Evolutionary conservation across 2,113 vertebrate species (phyloP), one percentile per base, ranked within the genome.

Genomic region (Aldabrachelys gigantea): DNA sequence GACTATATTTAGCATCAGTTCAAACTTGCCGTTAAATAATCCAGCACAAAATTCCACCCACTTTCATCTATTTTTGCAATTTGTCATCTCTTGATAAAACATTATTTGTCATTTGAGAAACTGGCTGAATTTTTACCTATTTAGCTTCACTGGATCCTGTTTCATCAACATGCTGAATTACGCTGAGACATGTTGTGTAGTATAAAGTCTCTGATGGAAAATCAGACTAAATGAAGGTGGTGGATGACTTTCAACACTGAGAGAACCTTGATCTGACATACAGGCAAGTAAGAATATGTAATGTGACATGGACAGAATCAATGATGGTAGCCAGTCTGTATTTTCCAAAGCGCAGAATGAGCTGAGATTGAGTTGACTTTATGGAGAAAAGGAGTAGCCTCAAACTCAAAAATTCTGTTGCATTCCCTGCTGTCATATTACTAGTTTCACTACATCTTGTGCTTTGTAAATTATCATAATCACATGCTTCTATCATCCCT

Each of bases 141-240:
- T 62, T 87, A 82, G 8, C 78, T 92, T 80, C 80, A 41, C 9
- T 85, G 90, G 92, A 95, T 96, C 83, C 53, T 94, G 65, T 97
- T 97, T 95, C 92, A 85, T 93, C 85, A 87, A 56, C 82, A 95
- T 53, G 78, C 54, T 19, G 86, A 53, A 19, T 14, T 65, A 41
- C 14, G 19, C 3, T 12, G 3, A 53, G 82, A 53, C 3, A 17
- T 31, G 22, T 1, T 25, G 24, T 10, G 75, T 80, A 89, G 52
- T 53, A 89, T 91, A 94, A 91, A 90, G 2, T 83, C 92, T 94
- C 83, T 56, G 50, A 49, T 16, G 2, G 47, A 57, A 54, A 14
- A 75, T 80, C 14, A 79, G 25, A 7, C 47, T 41, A 7, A 16
- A 22, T 69, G 38, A 50, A 92, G 87, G 14, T 5, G 1, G 12